phyloP scores from a whole-genome alignment of 2,113 vertebrate genomes.

The Podilymbus podiceps region DNA sequence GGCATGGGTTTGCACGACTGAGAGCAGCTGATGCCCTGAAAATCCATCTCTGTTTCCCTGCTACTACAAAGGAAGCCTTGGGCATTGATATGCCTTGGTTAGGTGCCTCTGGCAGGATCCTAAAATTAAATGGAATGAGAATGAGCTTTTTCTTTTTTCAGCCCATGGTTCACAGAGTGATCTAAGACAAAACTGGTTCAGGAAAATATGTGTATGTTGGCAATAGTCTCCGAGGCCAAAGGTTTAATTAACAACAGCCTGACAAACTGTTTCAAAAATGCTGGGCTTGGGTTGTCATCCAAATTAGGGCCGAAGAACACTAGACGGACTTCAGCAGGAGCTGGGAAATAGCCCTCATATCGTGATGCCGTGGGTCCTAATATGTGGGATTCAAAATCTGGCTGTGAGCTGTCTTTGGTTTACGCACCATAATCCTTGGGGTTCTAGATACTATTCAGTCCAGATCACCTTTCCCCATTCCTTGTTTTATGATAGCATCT shows the following conservation, averaged over 20 bases:
- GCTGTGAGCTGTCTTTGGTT: neutral
- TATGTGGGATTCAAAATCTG: neutral
- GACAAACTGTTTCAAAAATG: neutral
- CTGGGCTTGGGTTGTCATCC: neutral
- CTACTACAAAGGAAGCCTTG: neutral
- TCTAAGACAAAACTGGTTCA: neutral
- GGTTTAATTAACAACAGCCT: neutral
- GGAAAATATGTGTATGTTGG: neutral
- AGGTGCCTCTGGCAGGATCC: neutral
- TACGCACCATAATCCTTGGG: neutral
- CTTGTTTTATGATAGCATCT: neutral
- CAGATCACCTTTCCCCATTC: neutral
- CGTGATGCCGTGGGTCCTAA: accelerated
- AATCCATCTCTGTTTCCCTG: neutral
- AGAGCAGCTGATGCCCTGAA: neutral
- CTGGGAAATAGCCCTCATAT: neutral
- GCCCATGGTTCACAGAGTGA: neutral
- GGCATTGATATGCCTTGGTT: accelerated
- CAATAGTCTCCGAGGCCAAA: neutral
- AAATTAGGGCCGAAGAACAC: neutral
- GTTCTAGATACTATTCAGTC: neutral
- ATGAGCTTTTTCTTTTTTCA: neutral
- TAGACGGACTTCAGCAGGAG: neutral
- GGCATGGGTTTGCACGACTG: neutral
- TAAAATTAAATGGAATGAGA: neutral